Conservation (phyloP, 2,113 vertebrate species). For the Pavo muticus region DNA sequence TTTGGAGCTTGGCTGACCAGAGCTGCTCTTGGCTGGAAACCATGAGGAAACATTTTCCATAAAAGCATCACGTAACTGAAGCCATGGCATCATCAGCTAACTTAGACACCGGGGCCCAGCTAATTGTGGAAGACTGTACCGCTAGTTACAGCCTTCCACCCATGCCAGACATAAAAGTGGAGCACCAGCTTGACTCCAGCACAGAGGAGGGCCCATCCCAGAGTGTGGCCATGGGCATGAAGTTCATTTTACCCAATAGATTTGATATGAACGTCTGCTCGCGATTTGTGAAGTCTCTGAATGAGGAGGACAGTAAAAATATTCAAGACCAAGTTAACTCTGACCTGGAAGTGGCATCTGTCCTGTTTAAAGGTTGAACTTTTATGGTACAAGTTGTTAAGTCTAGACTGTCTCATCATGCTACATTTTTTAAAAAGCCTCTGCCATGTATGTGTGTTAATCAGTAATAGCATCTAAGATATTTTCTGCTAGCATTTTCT, state of each 20-base stretch:
- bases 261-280: slow-evolving; percentile 99
- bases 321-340: slow-evolving; percentile 99
- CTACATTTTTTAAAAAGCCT: not conserved
- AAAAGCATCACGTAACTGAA: not conserved
- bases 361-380: slow-evolving; percentile 95
- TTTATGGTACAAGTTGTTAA: slow-evolving; percentile 60
- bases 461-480: not conserved
- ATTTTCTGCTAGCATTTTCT: not conserved
- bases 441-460: not conserved
- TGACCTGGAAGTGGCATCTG: slow-evolving; percentile 97
- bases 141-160: slow-evolving; percentile 85
- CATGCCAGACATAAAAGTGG: slow-evolving; percentile 89
- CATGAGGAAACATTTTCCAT: slow-evolving; percentile 38
- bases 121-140: slow-evolving; percentile 87
- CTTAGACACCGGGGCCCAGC: slow-evolving; percentile 74
- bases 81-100: slow-evolving; percentile 78
- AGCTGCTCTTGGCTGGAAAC: not conserved
- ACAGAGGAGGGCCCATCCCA: slow-evolving; percentile 82
- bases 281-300: slow-evolving; percentile 96
- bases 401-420: not conserved
- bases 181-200: slow-evolving; percentile 82
- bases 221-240: slow-evolving; percentile 95
- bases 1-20: not conserved
- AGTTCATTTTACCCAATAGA: slow-evolving; percentile 96
- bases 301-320: slow-evolving; percentile 99